Evolutionary conservation across 2,888 invertebrate species (phyloP).

Genomic region (Serrognathus titanus): DNA sequence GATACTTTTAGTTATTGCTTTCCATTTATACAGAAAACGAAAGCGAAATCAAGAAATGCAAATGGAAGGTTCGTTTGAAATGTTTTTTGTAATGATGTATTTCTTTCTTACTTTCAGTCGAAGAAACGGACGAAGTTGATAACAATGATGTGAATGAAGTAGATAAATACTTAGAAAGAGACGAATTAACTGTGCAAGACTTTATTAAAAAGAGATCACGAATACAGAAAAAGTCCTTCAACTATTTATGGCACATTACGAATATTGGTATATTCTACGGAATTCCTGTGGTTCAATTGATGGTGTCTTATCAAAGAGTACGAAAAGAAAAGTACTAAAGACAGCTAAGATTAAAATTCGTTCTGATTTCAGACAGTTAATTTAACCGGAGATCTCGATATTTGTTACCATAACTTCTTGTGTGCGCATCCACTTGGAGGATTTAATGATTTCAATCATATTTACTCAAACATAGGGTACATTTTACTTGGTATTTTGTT

Average conservation of each 20-base stretch:
- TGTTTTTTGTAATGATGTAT: background rate
- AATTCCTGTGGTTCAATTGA: constrained; percentile 79
- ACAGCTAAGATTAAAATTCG: background rate
- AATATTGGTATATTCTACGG: constrained; percentile 83
- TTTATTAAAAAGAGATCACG: constrained; percentile 43
- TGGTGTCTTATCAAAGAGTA: constrained; percentile 73
- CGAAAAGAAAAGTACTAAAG: constrained; percentile 26
- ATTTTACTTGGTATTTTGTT: constrained; percentile 75
- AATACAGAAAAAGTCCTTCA: constrained; percentile 59
- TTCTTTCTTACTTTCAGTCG: background rate
- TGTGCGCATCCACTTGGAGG: constrained; percentile 75
- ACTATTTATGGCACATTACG: constrained; percentile 71
- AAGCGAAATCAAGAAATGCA: constrained; percentile 1
- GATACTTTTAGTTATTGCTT: constrained; percentile 45
- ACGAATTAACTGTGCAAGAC: constrained; percentile 19
- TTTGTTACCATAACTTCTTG: constrained; percentile 87
- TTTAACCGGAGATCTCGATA: constrained; percentile 77
- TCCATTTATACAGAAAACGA: constrained; percentile 25
- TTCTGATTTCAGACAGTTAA: constrained; percentile 60
- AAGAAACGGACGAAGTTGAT: background rate
- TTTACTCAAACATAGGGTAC: constrained; percentile 82
- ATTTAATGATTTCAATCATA: constrained; percentile 81
- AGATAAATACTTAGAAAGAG: constrained; percentile 9
- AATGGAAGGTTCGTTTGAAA: constrained; percentile 1
- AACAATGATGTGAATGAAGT: constrained; percentile 3